Percentiles rank a stretch among this genome's conserved stretches.
These are phyloP conservation scores for Pediacus dermestoides DNA, from an alignment of 2,888 invertebrate species.

Conservation along the genomic window DNA sequence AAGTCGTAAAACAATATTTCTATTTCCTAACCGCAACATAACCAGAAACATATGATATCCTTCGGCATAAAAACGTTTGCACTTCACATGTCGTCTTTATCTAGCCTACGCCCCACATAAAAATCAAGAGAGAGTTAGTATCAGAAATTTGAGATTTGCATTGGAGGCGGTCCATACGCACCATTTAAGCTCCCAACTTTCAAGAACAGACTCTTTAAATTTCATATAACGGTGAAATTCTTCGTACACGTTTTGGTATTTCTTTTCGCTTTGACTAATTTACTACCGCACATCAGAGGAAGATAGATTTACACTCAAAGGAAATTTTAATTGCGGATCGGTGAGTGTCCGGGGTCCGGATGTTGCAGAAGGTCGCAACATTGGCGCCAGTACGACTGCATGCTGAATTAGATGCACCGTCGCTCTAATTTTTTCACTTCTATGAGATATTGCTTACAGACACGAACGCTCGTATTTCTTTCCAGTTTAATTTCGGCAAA, in stretches of 20 bases:
- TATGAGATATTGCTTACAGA: conserved; percentile 40
- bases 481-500: conserved; percentile 34
- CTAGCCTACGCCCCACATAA: background rate
- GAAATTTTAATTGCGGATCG: conserved; percentile 21
- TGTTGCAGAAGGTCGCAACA: conserved; percentile 35
- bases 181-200: conserved; percentile 29
- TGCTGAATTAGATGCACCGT: conserved; percentile 45
- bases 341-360: conserved; percentile 33
- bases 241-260: conserved; percentile 11
- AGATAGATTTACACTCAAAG: conserved; percentile 15
- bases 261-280: too few relatives aligned
- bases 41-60: conserved; percentile 36
- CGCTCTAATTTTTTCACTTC: conserved; percentile 33
- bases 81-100: background rate
- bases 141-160: conserved; percentile 16
- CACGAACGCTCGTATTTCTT: conserved; percentile 39
- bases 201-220: conserved; percentile 17
- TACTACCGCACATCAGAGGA: conserved; percentile 5
- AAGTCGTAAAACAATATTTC: conserved; percentile 29
- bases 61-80: conserved; percentile 15
- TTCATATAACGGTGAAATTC: background rate
- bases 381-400: conserved; percentile 44
- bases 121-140: background rate
- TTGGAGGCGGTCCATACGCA: conserved; percentile 32
- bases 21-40: conserved; percentile 33